Base-by-base conservation (phyloP, 2,888 invertebrate species). In the Morpho achilles region DNA sequence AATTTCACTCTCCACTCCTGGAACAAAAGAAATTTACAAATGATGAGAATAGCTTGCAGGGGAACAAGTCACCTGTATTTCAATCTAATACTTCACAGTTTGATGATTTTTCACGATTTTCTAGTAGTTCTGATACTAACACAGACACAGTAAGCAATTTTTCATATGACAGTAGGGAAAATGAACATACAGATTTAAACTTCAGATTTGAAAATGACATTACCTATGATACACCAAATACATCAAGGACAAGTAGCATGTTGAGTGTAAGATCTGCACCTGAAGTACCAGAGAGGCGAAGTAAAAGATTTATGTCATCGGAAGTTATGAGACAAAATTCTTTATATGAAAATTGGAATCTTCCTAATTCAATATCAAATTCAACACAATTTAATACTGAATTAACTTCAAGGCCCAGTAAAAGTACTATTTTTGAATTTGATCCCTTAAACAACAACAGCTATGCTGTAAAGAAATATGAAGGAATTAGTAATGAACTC, bases 341-440 rank as follows among this genome's bases (percentile, higher is more conserved):
- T 8, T 65, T 84, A 65, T 85, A 88, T 76, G 88, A 87, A 70
- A 88, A 87, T 62, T 86, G 84, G 87, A 80, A 76, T 9, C 61
- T 86, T 59, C 81, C 84, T 50, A 68, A 71, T 56, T 62, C 70
- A 58, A 63, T 75, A 46, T 68, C 59, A 50, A 65, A 67, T 44
- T 43, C 64, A 16, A 69, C 63, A 44, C 63, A 62, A 49, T 50
- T 62, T 60, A 58, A 44, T 7, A 41, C 56, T 23, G 66, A 70
- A 61, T 53, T 50, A 60, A 67, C 67, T 64, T 55, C 72, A 69
- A 76, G 82, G 47, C 68, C 82, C 0, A 91, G 92, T 56, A 86
- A 92, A 67, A 94, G 94, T 72, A 91, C 95, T n/a, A 92, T 95
- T 52, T 90, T 93, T 75, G 94, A 95, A 78, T 95, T 95, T 83